phyloP scores from a whole-genome alignment of 2,797 vertebrate genomes.

The Alectoris magna region DNA sequence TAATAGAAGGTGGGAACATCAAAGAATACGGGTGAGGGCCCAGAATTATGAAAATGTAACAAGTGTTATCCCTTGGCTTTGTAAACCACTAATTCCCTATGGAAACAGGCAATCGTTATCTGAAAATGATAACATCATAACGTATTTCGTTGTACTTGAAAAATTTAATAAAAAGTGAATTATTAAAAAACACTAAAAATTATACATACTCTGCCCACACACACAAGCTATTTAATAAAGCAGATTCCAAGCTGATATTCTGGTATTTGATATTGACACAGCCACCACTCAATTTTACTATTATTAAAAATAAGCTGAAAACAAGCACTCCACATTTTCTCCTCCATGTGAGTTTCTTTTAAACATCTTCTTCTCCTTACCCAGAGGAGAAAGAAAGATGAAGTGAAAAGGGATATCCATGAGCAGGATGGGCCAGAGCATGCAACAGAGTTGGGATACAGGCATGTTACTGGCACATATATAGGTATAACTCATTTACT shows the following conservation, averaged over 20 bases:
- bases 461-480: fast-evolving
- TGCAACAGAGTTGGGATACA: background rate
- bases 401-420: background rate
- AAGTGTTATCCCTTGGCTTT: background rate
- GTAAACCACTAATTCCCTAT: background rate
- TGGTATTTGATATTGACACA: background rate
- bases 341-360: background rate
- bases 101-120: background rate
- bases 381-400: background rate
- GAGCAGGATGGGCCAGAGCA: background rate
- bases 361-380: background rate
- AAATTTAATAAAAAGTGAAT: conserved; percentile 24
- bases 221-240: background rate
- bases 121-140: background rate
- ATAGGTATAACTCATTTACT: background rate
- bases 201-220: background rate
- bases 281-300: background rate
- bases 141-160: background rate
- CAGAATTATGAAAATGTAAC: background rate
- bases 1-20: background rate
- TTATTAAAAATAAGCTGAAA: background rate
- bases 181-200: background rate
- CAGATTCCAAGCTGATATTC: background rate
- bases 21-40: background rate
- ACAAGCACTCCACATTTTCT: background rate